Base-by-base conservation (phyloP, 2,888 invertebrate species). In the Toxonevra muliebris region DNA sequence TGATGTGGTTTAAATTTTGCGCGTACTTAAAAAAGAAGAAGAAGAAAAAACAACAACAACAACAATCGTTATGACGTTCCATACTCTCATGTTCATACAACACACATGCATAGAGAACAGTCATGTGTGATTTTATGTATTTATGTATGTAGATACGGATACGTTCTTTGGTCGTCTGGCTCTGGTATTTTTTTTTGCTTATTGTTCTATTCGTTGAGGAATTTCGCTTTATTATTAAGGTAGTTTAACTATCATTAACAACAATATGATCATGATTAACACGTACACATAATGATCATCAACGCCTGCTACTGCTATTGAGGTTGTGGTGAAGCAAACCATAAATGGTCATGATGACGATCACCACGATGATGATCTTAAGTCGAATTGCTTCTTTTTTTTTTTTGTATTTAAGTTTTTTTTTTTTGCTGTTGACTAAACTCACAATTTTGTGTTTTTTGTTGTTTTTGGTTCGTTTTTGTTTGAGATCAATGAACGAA, bases 401-500 rank as follows among this genome's bases (percentile, higher is more conserved):
- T 19, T 30, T 30, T 30, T 57, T 19, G 15, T 13, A 13, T 59
- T 59, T 41, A 42, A n/a, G 15, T 15, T 43, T 42, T 17, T 43
- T n/a, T 54, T 4, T 54, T n/a, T 19, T 19, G n/a, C 15, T 20
- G 17, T 19, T 48, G 60, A 45, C 60, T 19, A 60, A 48, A 45
- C 60, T 45, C 19, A 30, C 15, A n/a, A 9, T n/a, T 30, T 30
- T 30, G 30, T 30, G 30, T 30, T 30, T 30, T 7, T 30, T 30
- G 30, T 30, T 30, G 30, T 30, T 30, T 30, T 30, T 30, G 30
- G 30, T 30, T 30, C 7, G 30, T 30, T 30, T 30, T 30, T 19
- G 20, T 19, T 19, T 10, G 45, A 55, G 63, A 63, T 54, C 63
- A 63, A 54, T 55, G 63, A 63, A 63, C 63, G 43, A 17, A 63